Base-by-base conservation (phyloP, 2,797 vertebrate genomes). In the Scleropages formosus region DNA sequence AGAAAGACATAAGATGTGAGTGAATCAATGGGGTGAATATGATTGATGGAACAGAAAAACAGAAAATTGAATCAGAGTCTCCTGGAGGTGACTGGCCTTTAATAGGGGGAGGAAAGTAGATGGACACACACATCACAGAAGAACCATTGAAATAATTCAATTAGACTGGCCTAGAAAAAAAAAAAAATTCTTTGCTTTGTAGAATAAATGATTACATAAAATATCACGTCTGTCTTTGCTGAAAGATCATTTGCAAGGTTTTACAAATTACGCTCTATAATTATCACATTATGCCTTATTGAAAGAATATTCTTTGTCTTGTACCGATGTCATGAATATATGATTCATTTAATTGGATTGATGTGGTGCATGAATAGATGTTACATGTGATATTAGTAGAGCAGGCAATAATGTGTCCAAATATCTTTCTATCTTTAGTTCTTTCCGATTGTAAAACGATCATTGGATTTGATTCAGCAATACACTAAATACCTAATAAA, bases 1-100 rank as follows among this genome's bases (percentile, higher is more conserved):
- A 69, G 75, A 76, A 76, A 78, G 77, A 75, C 44, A 78, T 74
- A 60, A 78, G 73, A 77, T 78, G 78, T 71, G 73, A 60, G 76
- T 80, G 81, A 79, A 78, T 77, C 73, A 75, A 27, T 78, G 72
- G 44, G 69, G 16, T 69, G 15, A n/a, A 53, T 31, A 31, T 64
- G 73, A 59, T 56, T 49, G 44, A 58, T 77, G 31, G 73, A 68
- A 74, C 77, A 72, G 27, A 72, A 67, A 63, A 59, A 77, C 77
- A 77, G 75, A 82, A 84, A 84, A 84, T 84, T 82, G 77, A 78
- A 83, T 85, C 77, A 84, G 79, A 73, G 75, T 79, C 76, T 63
- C 74, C 75, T 82, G 80, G 78, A 64, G 7, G 79, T 78, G 78
- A 74, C 74, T 47, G 75, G 65, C 68, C 68, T 75, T 70, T 80